Evolutionary conservation across 2,888 invertebrate species (phyloP), one percentile per base, ranked within the genome.

Genomic region (Catonia carolina): DNA sequence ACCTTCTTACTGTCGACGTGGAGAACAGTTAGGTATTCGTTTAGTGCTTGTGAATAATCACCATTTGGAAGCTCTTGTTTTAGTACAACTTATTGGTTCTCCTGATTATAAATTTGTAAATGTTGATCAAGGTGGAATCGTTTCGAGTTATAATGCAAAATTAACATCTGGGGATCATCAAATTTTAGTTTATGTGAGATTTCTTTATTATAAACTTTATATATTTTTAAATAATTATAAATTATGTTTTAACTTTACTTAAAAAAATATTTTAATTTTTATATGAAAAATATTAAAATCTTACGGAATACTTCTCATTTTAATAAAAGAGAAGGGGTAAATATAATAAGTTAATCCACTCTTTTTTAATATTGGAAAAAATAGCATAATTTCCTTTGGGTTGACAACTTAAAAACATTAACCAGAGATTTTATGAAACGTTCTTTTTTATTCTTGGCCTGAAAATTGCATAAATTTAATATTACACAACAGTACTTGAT

Each of bases 91-190:
- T 52, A 72, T 73, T 50, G 75, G 70, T 14, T 76, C 77, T 0
- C 69, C 71, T 5, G 72, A 75, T 47, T 77, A 76, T 63, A 69
- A 72, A 56, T 77, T 78, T 64, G 74, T 79, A 3, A 70, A 75
- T 53, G 77, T 78, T 1, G 77, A 75, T 49, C 64, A 66, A 2
- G 70, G 72, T 52, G 78, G 78, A 1, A 69, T 72, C 20, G 76
- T 77, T 6, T 70, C 70, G 17, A 75, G 76, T 33, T 77, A 76
- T 63, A 69, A 67, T 2, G 77, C 78, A 0, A 64, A 70, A 20
- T 72, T 73, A 4, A 69, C 72, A 5, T 64, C 65, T 12, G 78
- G 78, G 1, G 77, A 78, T 61, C 74, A 75, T 62, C 78, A 79
- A 60, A 76, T 77, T 61, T 70, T 78, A 55, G 71, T 78, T 58